phyloP scores from a whole-genome alignment of 2,797 vertebrate genomes.

The Atherinosoma microstoma region DNA sequence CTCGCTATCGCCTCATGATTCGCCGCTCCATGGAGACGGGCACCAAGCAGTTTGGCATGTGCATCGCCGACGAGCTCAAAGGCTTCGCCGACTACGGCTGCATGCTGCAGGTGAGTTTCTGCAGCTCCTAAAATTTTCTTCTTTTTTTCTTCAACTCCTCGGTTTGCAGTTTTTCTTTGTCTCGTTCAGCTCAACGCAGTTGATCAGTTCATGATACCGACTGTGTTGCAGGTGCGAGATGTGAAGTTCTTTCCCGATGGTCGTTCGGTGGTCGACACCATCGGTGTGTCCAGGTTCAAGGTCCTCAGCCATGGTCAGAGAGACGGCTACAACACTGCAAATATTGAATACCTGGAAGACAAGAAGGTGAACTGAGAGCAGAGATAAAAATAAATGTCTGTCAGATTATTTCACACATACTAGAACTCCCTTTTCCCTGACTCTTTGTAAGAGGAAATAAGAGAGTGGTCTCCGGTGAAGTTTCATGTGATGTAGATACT shows the following conservation, averaged over 20 bases:
- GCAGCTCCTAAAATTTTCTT: too few relatives aligned
- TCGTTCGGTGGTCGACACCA: conserved; percentile 91
- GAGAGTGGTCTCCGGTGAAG: too few relatives aligned
- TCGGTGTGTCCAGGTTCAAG: conserved; percentile 90
- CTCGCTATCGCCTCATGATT: conserved; percentile 94
- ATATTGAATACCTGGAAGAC: conserved; percentile 94
- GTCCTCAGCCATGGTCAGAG: conserved; percentile 91
- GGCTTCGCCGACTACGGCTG: conserved; percentile 94
- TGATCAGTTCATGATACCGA: rapidly evolving
- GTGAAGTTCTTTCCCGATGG: conserved; percentile 94
- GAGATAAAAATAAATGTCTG: neutral
- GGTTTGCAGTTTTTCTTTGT: neutral
- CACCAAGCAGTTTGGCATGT: conserved; percentile 95
- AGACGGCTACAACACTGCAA: conserved; percentile 94
- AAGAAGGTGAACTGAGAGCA: conserved; percentile 84
- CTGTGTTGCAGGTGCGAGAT: conserved; percentile 83
- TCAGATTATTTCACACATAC: conserved; percentile 11
- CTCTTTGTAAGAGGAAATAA: neutral
- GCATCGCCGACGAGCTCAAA: conserved; percentile 91
- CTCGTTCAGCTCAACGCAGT: neutral
- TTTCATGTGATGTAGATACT: too few relatives aligned
- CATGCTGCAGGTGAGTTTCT: conserved; percentile 86
- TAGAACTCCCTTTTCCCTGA: neutral
- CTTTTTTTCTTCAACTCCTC: neutral
- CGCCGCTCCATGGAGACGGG: conserved; percentile 95